A percentile compares a stretch with the other conserved stretches of the same genome.
phyloP scores from a whole-genome alignment of 1,140 invertebrate species.

The Drosophila sulfurigaster region DNA sequence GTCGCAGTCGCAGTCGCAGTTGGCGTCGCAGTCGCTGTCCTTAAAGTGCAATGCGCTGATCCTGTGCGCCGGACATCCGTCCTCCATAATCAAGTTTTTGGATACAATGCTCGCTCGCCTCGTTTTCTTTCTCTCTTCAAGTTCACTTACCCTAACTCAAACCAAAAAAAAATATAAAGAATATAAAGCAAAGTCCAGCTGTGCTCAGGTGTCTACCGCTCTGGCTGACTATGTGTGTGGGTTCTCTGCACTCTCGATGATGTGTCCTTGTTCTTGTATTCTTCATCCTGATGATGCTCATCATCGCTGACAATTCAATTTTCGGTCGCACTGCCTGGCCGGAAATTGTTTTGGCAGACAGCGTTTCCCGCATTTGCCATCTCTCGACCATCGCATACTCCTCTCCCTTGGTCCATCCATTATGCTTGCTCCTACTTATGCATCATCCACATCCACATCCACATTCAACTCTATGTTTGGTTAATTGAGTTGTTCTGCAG shows the following conservation, averaged over 20 bases:
- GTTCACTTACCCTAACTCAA: slow-evolving; percentile 38
- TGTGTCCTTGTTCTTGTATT: slow-evolving; percentile 14
- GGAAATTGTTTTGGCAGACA: slow-evolving; percentile 58
- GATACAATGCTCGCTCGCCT: slow-evolving; percentile 15
- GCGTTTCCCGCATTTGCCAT: slow-evolving; percentile 25
- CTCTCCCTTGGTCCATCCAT: neutral
- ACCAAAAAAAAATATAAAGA: too few relatives aligned
- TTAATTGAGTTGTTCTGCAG: slow-evolving; percentile 70
- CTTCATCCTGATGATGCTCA: slow-evolving; percentile 27
- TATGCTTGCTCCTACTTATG: slow-evolving; percentile 55
- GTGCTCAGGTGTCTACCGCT: slow-evolving; percentile 2
- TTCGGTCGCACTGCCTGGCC: slow-evolving; percentile 39
- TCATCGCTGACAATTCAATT: slow-evolving; percentile 52
- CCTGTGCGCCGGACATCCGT: slow-evolving; percentile 47
- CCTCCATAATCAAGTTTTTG: slow-evolving; percentile 41
- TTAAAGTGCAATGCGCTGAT: slow-evolving; percentile 7
- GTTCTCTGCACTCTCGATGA: slow-evolving; percentile 3
- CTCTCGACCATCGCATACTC: neutral
- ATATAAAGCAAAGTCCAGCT: slow-evolving; percentile 24
- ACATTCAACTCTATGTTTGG: slow-evolving; percentile 35
- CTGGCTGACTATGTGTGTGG: neutral
- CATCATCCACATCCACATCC: slow-evolving; percentile 16
- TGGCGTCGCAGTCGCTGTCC: neutral
- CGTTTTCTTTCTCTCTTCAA: slow-evolving; percentile 9
- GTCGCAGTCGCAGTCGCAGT: slow-evolving; percentile 1